Base-by-base conservation (phyloP, 1,140 invertebrate genomes). In the Liolophura sinensis region DNA sequence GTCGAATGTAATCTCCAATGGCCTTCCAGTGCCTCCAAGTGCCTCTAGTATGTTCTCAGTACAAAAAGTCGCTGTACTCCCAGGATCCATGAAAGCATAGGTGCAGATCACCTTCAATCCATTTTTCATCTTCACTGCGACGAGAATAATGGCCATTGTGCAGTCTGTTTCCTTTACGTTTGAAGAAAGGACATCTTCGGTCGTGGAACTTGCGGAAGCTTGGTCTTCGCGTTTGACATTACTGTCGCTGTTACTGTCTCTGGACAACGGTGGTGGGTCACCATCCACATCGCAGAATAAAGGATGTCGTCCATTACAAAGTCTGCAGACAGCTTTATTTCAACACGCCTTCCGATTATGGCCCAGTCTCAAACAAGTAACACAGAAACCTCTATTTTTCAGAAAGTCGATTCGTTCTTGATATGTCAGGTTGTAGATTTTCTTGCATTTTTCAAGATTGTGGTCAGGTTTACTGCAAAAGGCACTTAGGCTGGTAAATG, bases 381-480 rank as follows among this genome's bases (percentile, higher is more conserved):
- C 68, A 64, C 70, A 72, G 18, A 62, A 64, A 22, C 62, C 69
- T 31, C 68, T 71, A n/a, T 51, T 58, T 20, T 40, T 64, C 24
- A 71, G n/a, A 54, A 62, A 47, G 24, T 50, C 49, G 40, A 57
- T 20, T 57, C 66, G 31, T 6, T 71, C 60, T 15, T 56, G 0
- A 15, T 52, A n/a, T 12, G 0, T 31, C 14, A 65, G 15, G 11
- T 15, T 22, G 16, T 47, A 16, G 16, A 71, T 31, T 22, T 40
- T 51, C 46, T 25, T 51, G 52, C 69, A 71, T 6, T 56, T 11
- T n/a, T n/a, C n/a, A n/a, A n/a, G n/a, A n/a, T n/a, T n/a, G n/a
- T n/a, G n/a, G n/a, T n/a, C n/a, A n/a, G n/a, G n/a, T n/a, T n/a
- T n/a, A n/a, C n/a, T n/a, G n/a, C n/a, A n/a, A n/a, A n/a, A n/a